Conservation (phyloP, 2,113 vertebrate genomes). For the Mirounga angustirostris region DNA sequence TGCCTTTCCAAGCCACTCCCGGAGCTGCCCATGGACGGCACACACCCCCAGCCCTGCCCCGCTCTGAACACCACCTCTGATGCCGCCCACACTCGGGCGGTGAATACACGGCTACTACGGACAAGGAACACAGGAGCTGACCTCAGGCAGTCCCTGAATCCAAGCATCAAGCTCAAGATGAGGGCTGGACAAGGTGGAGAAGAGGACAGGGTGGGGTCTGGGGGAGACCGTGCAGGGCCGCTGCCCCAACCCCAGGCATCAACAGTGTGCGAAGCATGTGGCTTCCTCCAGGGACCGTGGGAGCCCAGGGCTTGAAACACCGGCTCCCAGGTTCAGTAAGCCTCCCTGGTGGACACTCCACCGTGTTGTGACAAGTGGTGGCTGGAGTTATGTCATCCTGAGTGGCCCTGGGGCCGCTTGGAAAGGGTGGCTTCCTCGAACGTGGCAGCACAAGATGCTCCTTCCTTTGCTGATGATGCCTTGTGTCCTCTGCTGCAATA, state of each 20-base stretch:
- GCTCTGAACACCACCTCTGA: background rate
- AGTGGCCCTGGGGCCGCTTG: background rate
- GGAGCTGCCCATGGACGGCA: background rate
- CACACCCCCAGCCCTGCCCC: background rate
- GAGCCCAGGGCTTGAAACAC: background rate
- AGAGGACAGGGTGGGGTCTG: background rate
- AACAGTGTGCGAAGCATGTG: background rate
- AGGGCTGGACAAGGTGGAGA: background rate
- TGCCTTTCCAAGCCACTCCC: background rate
- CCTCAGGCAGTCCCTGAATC: background rate
- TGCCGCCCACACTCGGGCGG: background rate
- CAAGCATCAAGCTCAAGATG: background rate
- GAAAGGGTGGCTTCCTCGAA: background rate
- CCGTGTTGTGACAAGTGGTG: background rate
- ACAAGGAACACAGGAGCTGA: background rate
- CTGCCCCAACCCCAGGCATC: background rate
- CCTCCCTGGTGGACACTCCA: background rate
- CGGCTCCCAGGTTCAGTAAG: background rate
- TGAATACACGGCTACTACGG: background rate
- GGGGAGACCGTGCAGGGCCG: background rate
- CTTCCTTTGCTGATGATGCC: background rate
- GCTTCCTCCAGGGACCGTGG: background rate
- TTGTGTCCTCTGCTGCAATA: background rate
- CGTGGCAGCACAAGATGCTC: accelerated
- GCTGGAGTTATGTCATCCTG: background rate